Evolutionary conservation across 1,140 invertebrate species (phyloP).

Genomic region (Pachyrhynchus sulphureomaculatus): DNA sequence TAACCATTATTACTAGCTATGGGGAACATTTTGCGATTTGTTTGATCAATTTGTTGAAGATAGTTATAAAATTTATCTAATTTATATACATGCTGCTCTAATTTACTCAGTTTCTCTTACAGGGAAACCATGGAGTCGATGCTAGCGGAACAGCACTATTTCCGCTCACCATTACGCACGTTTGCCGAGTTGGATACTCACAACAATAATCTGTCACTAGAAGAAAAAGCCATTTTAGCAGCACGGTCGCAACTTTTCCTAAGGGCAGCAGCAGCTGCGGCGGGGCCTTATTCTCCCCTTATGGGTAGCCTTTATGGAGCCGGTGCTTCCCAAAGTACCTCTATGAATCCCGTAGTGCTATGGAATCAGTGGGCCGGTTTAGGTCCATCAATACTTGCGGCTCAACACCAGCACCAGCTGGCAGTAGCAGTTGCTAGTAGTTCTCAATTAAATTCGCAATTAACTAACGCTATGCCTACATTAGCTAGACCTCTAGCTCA

Average conservation of each 20-base stretch:
- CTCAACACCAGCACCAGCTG: conserved; percentile 50
- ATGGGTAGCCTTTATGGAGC: conserved; percentile 56
- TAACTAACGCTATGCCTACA: conserved; percentile 56
- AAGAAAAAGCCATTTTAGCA: conserved; percentile 73
- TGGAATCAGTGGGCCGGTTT: conserved; percentile 66
- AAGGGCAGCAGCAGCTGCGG: conserved; percentile 64
- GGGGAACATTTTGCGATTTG: too few species aligned
- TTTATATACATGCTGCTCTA: conserved; percentile 17
- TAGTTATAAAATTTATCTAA: too few species aligned
- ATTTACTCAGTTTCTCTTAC: conserved; percentile 45
- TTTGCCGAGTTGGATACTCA: conserved; percentile 69
- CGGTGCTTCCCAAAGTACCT: conserved; percentile 48
- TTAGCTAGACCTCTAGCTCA: conserved; percentile 54
- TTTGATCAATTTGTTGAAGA: too few species aligned
- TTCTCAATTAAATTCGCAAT: conserved; percentile 48
- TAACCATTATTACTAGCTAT: too few species aligned
- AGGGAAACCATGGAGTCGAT: conserved; percentile 83
- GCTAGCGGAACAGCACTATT: conserved; percentile 74
- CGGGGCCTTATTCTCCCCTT: conserved; percentile 57
- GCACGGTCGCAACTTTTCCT: conserved; percentile 67
- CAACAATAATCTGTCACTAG: conserved; percentile 69
- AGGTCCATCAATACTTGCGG: conserved; percentile 55
- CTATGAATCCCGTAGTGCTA: conserved; percentile 51
- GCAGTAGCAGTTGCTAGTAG: conserved; percentile 50
- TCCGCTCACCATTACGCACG: conserved; percentile 70